Evolutionary conservation across 2,797 vertebrate genomes (phyloP).

Genomic region (Acanthurus leucopareius): DNA sequence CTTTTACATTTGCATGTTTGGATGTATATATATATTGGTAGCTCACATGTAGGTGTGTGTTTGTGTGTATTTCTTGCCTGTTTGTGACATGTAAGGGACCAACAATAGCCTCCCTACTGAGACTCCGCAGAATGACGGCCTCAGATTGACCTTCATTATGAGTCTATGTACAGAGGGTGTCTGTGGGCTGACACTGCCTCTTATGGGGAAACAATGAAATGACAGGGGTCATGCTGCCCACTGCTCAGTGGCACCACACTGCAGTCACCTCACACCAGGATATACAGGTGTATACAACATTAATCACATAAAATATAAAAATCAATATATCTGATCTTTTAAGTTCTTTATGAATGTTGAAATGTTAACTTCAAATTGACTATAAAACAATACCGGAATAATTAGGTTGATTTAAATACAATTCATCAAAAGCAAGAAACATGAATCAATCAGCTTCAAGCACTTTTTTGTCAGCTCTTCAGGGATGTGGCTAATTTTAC

Average conservation of each 20-base stretch:
- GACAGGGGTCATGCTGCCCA: background rate
- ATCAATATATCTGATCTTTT: background rate
- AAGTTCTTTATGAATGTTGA: background rate
- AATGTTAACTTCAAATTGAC: background rate
- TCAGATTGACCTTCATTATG: constrained; percentile 59
- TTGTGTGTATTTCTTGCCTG: background rate
- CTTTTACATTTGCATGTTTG: constrained; percentile 3
- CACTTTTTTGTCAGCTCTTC: background rate
- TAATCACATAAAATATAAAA: background rate
- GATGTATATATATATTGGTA: background rate
- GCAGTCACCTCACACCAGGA: constrained; percentile 1
- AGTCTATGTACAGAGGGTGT: constrained; percentile 24
- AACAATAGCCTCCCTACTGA: constrained; percentile 27
- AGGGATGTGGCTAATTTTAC: background rate
- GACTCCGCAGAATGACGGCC: constrained; percentile 33
- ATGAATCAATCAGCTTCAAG: background rate
- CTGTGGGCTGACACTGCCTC: constrained; percentile 45
- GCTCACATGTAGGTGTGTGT: background rate
- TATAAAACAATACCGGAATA: background rate
- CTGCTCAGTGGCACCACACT: background rate
- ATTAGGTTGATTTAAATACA: background rate
- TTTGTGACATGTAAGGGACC: constrained; percentile 28
- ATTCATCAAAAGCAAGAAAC: constrained; percentile 1
- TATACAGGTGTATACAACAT: background rate
- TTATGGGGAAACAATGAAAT: constrained; percentile 42